Conservation (phyloP, 2,113 vertebrate species). For the Osmerus mordax region DNA sequence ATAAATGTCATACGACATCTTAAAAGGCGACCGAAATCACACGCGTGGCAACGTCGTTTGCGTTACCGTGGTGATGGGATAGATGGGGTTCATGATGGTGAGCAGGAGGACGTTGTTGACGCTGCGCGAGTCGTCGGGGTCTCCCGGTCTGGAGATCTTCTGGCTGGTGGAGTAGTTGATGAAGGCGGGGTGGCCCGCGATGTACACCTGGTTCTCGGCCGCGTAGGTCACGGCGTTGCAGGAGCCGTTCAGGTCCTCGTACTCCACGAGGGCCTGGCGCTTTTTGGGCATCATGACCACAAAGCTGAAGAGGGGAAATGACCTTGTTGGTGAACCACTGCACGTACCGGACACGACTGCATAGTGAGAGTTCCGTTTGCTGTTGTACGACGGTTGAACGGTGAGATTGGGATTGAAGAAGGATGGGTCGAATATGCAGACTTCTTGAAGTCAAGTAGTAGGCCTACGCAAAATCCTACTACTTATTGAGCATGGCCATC, state of each 20-base stretch:
- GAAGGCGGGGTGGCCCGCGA: conserved; percentile 88
- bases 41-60: background rate
- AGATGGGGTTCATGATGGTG: conserved; percentile 91
- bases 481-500: background rate
- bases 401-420: too few relatives aligned
- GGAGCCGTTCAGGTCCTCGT: conserved; percentile 87
- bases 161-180: conserved; percentile 97
- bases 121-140: conserved; percentile 81
- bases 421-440: too few relatives aligned
- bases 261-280: conserved; percentile 90
- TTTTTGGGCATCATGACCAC: conserved; percentile 98
- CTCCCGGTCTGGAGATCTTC: conserved; percentile 91
- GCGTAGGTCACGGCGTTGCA: conserved; percentile 91
- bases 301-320: conserved; percentile 67
- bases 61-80: conserved; percentile 84
- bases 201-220: conserved; percentile 91
- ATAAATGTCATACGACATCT: too few relatives aligned
- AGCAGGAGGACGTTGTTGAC: conserved; percentile 93
- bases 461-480: background rate
- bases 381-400: background rate
- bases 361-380: background rate
- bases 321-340: background rate
- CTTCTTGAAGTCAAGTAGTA: too few relatives aligned
- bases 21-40: too few relatives aligned
- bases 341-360: too few relatives aligned